These are phyloP conservation scores for Cheilosia scutellata DNA, from an alignment of 2,888 invertebrate species.

Conservation along the genomic window DNA sequence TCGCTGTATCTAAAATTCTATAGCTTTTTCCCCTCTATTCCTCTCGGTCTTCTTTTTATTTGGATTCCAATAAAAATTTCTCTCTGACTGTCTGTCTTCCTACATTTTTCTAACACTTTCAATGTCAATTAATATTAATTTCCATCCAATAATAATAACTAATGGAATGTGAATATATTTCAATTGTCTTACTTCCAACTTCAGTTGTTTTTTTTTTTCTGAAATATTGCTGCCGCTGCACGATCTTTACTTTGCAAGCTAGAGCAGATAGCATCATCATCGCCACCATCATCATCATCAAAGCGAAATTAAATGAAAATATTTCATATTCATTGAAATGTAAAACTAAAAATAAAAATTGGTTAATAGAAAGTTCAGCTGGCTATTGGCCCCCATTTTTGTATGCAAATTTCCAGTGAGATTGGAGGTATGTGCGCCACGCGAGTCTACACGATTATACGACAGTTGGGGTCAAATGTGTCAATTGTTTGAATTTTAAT, in stretches of 20 bases:
- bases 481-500: conserved; percentile 60
- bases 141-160: conserved; percentile 33
- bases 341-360: neutral
- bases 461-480: conserved; percentile 62
- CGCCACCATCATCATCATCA: neutral
- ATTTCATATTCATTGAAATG: neutral
- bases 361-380: conserved; percentile 36
- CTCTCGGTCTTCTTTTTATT: neutral
- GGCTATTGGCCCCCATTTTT: conserved; percentile 28
- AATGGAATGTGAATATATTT: conserved; percentile 47
- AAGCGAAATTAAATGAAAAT: neutral
- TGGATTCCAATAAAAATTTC: neutral
- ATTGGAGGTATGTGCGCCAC: conserved; percentile 43
- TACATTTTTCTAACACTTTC: conserved; percentile 45
- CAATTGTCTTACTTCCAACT: neutral
- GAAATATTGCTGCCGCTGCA: neutral
- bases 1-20: neutral
- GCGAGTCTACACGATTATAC: conserved; percentile 31
- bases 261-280: neutral
- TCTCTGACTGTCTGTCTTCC: neutral
- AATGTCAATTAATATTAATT: conserved; percentile 66
- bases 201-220: neutral
- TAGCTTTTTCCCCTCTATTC: neutral
- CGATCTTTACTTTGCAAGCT: conserved; percentile 10
- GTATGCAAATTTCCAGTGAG: conserved; percentile 49